Base-by-base conservation (phyloP, 2,797 vertebrate species). In the Meriones psammophilus region DNA sequence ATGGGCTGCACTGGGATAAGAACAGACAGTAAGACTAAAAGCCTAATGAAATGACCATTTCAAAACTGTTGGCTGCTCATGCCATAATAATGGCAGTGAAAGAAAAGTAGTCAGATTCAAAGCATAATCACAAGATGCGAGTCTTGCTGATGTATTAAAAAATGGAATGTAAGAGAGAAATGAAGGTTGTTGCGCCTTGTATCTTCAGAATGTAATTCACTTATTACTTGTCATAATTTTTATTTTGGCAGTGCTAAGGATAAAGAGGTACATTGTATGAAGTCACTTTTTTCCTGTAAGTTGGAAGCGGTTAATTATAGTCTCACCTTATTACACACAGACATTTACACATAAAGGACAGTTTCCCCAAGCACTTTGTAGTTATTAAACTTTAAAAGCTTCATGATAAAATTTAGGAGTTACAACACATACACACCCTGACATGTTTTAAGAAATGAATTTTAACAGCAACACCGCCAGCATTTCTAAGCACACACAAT, bases 301-400 rank as follows among this genome's bases (percentile, higher is more conserved):
- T 4, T 85, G 8, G 78, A 95, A 81, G 74, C 3, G 88, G 24
- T 28, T 77, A 76, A 80, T 76, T 62, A 80, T 1, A 54, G 20
- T 18, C 36, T 90, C 33, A 62, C 30, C 93, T 93, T 81, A 62
- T 4, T 62, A 28, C 39, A 46, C 20, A 76, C 8, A 42, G 64
- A 92, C 68, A 95, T 60, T 5, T 62, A 24, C 39, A 46, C 20
- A 76, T 6, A 42, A 50, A 73, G 78, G 76, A 17, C 79, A 80
- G 58, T 94, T 81, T 76, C 56, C 14, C 17, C 64, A 92, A 78
- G 46, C 33, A 83, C 3, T 62, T 26, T 18, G 36, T 10, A 64
- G 78, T 69, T 76, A 89, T 1, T 54, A 66, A 85, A 93, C 58
- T 74, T 88, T 88, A 26, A 80, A 83, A 92, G 62, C 83, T 84